Base-by-base conservation (phyloP, 2,113 vertebrate genomes). In the Pelusios castaneus region DNA sequence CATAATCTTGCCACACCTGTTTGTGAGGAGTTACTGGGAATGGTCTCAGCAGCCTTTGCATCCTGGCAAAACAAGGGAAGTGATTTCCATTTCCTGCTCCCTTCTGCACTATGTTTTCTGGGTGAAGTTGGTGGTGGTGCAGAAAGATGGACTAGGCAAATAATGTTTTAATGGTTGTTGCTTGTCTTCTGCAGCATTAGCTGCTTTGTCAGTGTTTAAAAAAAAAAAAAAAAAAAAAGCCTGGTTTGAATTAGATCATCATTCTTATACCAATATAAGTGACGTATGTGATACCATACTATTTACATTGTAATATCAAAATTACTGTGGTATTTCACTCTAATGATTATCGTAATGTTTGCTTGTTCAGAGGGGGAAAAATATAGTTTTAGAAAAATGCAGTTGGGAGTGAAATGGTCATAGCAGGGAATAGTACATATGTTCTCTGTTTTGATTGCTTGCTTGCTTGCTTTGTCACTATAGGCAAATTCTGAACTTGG, bases 401-500 rank as follows among this genome's bases (percentile, higher is more conserved):
- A 45, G 49, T 5, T 34, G 10, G 3, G 3, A 52, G 1, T 6
- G 6, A 43, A 8, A 0, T 11, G 13, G 10, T 34, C 4, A 3
- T 45, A 10, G 41, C 6, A 13, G n/a, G 3, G 43, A 83, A 38
- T 34, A 22, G 38, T 51, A 21, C 6, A 13, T 41, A 12, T 52
- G 49, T 4, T 47, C 70, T 10, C 63, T 8, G 47, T 63, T 45
- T 9, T 89, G 89, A 43, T 70, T 10, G 11, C 29, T 60, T 45
- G 25, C 29, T 60, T 45, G 25, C 60, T 77, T 38, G 84, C 5
- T 95, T 87, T 75, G 29, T 93, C 82, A 5, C 63, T 96, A 51
- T 97, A 99, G 99, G 99, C 99, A 83, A 99, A 99, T 90, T 98
- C 98, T 31, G 99, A 99, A 70, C 98, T 99, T 80, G 95, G 98